Evolutionary conservation across 2,797 vertebrate genomes (phyloP).

Genomic region (Catamblyrhynchus diadema): DNA sequence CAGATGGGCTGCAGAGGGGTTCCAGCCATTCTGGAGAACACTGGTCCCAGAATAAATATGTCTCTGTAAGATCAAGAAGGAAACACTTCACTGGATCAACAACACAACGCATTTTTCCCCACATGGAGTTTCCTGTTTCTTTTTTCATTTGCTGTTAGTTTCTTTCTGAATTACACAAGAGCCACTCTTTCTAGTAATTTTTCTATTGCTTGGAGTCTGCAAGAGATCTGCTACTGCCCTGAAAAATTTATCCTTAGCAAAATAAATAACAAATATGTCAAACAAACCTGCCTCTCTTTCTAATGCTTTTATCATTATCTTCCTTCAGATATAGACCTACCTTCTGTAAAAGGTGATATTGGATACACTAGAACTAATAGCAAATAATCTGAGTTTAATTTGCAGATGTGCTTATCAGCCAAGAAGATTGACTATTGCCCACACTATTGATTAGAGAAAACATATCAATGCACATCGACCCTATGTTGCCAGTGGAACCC

Average conservation of each 20-base stretch:
- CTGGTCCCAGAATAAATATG: neutral
- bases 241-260: neutral
- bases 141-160: slow-evolving; percentile 37
- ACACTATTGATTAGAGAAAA: slow-evolving; percentile 13
- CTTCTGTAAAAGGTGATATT: neutral
- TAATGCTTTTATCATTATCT: neutral
- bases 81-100: neutral
- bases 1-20: neutral
- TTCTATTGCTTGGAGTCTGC: neutral
- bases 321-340: neutral
- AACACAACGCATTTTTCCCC: neutral
- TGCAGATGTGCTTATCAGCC: neutral
- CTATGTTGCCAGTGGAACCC: neutral
- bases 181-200: slow-evolving; percentile 18
- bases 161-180: slow-evolving; percentile 12
- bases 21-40: neutral
- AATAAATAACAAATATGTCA: neutral
- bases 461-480: neutral
- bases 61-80: neutral
- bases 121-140: neutral
- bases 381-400: neutral
- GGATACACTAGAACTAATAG: neutral
- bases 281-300: neutral
- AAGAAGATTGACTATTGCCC: slow-evolving; percentile 4
- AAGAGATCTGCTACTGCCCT: neutral